These are phyloP conservation scores for Melanchra persicariae DNA, from an alignment of 2,888 invertebrate species.

Conservation along the genomic window DNA sequence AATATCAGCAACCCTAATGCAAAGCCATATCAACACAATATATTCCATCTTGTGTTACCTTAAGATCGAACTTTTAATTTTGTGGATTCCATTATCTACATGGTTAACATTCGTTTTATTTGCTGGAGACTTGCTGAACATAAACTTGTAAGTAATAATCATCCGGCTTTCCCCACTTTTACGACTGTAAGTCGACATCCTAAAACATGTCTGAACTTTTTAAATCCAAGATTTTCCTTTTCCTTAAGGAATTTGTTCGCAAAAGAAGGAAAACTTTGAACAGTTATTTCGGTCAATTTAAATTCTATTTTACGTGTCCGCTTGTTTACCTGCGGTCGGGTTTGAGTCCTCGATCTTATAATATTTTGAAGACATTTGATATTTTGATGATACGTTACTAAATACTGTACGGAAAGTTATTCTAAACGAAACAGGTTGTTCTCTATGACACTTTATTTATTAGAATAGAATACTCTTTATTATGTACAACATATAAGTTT, in stretches of 20 bases:
- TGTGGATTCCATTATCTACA: neutral
- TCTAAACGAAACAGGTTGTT: no score
- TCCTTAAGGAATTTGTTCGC: conserved; percentile 25
- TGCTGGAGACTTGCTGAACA: conserved; percentile 6
- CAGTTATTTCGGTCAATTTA: conserved; percentile 36
- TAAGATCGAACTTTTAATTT: no score
- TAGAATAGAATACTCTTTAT: no score
- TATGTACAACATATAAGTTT: no score
- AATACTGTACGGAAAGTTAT: neutral
- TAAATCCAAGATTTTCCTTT: conserved; percentile 38
- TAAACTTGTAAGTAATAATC: conserved; percentile 31
- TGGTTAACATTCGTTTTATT: conserved; percentile 1
- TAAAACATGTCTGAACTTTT: conserved; percentile 50
- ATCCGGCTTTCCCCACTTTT: conserved; percentile 30
- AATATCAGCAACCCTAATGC: no score
- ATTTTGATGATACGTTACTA: neutral
- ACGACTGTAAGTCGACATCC: conserved; percentile 48
- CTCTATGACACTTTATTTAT: no score
- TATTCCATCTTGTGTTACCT: no score
- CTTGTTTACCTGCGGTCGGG: conserved; percentile 5
- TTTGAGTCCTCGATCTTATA: neutral
- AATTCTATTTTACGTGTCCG: conserved; percentile 28
- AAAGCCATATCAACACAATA: no score
- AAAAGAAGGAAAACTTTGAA: conserved; percentile 29
- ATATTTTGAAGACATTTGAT: neutral